A percentile compares a stretch with the other conserved stretches of the same genome.
Evolutionary conservation across 2,888 invertebrate genomes (phyloP).

Genomic region (Diarsia dahlii): DNA sequence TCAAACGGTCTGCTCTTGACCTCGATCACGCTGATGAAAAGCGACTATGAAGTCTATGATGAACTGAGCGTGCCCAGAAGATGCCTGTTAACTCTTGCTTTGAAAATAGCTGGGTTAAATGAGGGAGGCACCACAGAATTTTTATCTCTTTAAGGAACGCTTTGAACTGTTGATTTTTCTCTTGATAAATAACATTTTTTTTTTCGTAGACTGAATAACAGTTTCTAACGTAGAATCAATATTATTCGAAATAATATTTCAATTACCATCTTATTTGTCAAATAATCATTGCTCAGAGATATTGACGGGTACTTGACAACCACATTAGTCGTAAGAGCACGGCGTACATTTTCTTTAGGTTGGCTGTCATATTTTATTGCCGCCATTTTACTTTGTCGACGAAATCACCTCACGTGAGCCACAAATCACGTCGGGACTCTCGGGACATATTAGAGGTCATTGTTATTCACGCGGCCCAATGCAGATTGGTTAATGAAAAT

Average conservation of each 20-base stretch:
- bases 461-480: too few relatives aligned
- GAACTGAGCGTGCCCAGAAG: background rate
- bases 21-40: background rate
- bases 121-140: background rate
- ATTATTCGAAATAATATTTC: background rate
- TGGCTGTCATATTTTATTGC: constrained; percentile 28
- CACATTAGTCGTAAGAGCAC: constrained; percentile 11
- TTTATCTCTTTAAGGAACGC: background rate
- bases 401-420: constrained; percentile 51
- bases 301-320: constrained; percentile 15
- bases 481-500: too few relatives aligned
- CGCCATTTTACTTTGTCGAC: constrained; percentile 10
- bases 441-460: constrained; percentile 9
- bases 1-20: background rate
- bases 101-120: background rate
- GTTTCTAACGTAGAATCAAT: background rate
- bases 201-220: background rate
- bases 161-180: background rate
- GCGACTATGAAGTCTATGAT: background rate
- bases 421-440: constrained; percentile 45
- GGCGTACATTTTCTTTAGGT: constrained; percentile 14
- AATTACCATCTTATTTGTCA: background rate
- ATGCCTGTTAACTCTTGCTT: background rate
- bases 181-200: background rate
- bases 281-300: constrained; percentile 8